phyloP scores from a whole-genome alignment of 2,113 vertebrate species.

The Phaethon lepturus region DNA sequence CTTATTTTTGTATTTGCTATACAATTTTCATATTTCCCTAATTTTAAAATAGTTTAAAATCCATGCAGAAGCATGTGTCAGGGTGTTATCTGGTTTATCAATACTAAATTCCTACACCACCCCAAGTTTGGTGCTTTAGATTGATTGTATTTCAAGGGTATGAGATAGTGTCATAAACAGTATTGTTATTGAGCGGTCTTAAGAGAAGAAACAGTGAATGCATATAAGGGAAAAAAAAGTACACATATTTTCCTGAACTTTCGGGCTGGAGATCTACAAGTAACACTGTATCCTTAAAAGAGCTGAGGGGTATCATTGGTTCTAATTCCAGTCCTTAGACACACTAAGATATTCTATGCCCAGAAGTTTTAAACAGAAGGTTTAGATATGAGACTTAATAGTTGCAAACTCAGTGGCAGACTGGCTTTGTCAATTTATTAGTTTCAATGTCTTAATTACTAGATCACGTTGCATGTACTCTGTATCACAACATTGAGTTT shows the following conservation, averaged over 20 bases:
- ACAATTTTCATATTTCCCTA: background rate
- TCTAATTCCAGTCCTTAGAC: background rate
- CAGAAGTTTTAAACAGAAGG: background rate
- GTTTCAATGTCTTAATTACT: background rate
- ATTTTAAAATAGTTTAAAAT: background rate
- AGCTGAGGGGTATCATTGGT: background rate
- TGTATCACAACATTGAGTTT: background rate
- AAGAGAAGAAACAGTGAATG: background rate
- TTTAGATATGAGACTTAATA: background rate
- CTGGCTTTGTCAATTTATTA: background rate
- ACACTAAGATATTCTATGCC: fast-evolving
- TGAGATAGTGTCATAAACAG: background rate
- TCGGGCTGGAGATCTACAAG: background rate
- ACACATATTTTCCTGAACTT: background rate
- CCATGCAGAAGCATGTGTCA: background rate
- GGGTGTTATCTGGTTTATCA: background rate
- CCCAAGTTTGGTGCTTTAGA: background rate
- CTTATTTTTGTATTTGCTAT: background rate
- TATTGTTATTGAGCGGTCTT: background rate
- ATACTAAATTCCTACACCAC: background rate
- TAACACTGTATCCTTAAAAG: background rate
- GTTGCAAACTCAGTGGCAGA: background rate
- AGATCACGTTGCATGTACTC: background rate
- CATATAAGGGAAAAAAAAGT: background rate
- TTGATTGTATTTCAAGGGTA: background rate